A percentile compares a stretch with the other conserved stretches of the same genome.
Conservation (phyloP, 30 jellyfish, hydroid and myxozoan genomes). For the Hydractinia symbiolongicarpus region DNA sequence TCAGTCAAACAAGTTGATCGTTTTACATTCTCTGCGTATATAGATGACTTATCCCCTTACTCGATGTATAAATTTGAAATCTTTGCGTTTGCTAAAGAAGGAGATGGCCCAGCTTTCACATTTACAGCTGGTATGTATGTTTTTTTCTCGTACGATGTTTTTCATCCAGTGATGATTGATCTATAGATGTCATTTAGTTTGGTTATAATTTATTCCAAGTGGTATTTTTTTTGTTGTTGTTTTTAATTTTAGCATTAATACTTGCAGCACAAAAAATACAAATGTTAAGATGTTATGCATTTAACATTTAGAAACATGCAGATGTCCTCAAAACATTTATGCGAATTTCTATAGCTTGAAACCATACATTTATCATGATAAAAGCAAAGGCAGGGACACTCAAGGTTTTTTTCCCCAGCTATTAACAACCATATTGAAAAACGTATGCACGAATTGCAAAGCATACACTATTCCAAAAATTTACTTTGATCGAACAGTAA, state of each 20-base stretch:
- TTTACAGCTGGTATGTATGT: slow-evolving; percentile 39
- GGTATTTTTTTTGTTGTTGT: too few species aligned
- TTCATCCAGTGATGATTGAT: not conserved
- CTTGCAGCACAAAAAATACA: not conserved
- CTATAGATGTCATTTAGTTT: too few species aligned
- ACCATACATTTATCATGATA: slow-evolving; percentile 33
- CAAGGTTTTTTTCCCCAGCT: slow-evolving; percentile 40
- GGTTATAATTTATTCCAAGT: too few species aligned
- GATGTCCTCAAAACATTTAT: slow-evolving; percentile 46
- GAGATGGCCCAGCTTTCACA: slow-evolving; percentile 46
- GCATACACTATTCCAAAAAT: slow-evolving; percentile 10
- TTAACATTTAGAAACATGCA: slow-evolving; percentile 50
- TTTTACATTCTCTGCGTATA: slow-evolving; percentile 33
- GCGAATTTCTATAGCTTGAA: slow-evolving; percentile 38
- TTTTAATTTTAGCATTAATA: not conserved
- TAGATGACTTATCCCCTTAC: slow-evolving; percentile 38
- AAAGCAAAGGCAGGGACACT: slow-evolving; percentile 1
- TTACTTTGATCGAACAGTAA: slow-evolving; percentile 18
- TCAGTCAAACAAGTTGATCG: slow-evolving; percentile 27
- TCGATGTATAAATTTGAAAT: slow-evolving; percentile 34
- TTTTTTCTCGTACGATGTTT: not conserved
- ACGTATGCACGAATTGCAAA: slow-evolving; percentile 41
- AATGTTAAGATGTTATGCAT: not conserved
- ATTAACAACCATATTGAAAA: slow-evolving; percentile 22
- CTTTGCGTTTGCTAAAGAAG: slow-evolving; percentile 55